Conservation (phyloP, 2,888 invertebrate genomes). For the Pachliopta kotzebuea region DNA sequence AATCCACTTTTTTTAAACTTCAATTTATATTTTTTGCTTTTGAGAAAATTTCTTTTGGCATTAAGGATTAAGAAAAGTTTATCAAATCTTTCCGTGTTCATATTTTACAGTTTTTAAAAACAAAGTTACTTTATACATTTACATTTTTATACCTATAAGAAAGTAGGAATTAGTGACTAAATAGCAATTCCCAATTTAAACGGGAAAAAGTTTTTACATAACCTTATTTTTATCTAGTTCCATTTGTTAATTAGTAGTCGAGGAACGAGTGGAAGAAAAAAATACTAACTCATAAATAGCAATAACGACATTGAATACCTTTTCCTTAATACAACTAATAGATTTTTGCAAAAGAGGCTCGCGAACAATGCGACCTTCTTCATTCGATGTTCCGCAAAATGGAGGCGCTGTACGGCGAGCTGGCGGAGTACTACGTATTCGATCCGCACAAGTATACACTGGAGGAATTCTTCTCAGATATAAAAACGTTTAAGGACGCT, state of each 20-base stretch:
- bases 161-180: no score
- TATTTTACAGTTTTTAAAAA: no score
- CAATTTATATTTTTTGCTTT: no score
- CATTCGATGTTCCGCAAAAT: slow-evolving; percentile 97
- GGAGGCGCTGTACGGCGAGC: slow-evolving; percentile 90
- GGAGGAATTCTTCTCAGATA: slow-evolving; percentile 97
- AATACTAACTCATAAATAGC: neutral
- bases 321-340: slow-evolving; percentile 47
- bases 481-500: slow-evolving; percentile 96
- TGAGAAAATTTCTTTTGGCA: no score
- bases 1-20: neutral
- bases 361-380: slow-evolving; percentile 92
- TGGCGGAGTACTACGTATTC: slow-evolving; percentile 95
- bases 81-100: no score
- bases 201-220: no score
- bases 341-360: slow-evolving; percentile 89
- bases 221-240: no score
- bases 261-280: neutral
- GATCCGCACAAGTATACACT: slow-evolving; percentile 95
- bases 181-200: no score
- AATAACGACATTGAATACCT: slow-evolving; percentile 1
- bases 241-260: neutral
- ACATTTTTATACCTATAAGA: no score
- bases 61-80: no score
- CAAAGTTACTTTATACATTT: no score